Conservation (phyloP, 2,113 vertebrate species). For the Brachyistius frenatus region DNA sequence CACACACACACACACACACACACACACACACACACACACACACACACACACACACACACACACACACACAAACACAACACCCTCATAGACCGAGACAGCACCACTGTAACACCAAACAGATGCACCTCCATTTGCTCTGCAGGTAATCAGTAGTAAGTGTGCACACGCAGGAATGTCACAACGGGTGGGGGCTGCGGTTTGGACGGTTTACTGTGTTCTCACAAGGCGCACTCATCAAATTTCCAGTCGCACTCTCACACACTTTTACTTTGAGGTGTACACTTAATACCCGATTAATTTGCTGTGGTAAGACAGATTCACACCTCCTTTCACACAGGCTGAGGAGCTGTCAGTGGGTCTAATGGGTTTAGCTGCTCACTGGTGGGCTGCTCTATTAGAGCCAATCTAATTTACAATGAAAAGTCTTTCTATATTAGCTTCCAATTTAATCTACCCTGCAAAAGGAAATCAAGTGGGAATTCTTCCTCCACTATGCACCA, state of each 20-base stretch:
- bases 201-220: slow-evolving; percentile 45
- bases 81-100: slow-evolving; percentile 46
- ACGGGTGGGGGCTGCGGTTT: slow-evolving; percentile 50
- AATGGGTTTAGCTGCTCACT: slow-evolving; percentile 70
- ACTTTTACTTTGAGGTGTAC: slow-evolving; percentile 59
- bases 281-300: slow-evolving; percentile 76
- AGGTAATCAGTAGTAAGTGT: slow-evolving; percentile 71
- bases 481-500: slow-evolving; percentile 4
- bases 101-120: slow-evolving; percentile 69
- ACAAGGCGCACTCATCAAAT: slow-evolving; percentile 61
- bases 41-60: too few relatives aligned
- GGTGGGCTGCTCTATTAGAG: slow-evolving; percentile 49
- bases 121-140: slow-evolving; percentile 61
- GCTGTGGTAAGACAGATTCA: slow-evolving; percentile 65
- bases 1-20: slow-evolving; percentile 1
- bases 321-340: slow-evolving; percentile 62
- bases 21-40: slow-evolving; percentile 20
- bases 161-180: slow-evolving; percentile 66
- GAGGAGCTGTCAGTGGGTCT: slow-evolving; percentile 67
- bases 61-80: slow-evolving; percentile 14
- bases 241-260: slow-evolving; percentile 56
- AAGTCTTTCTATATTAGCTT: slow-evolving; percentile 54
- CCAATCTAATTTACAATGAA: slow-evolving; percentile 53
- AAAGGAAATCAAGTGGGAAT: slow-evolving; percentile 21
- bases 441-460: slow-evolving; percentile 40